These are phyloP conservation scores for Gymnothorax javanicus DNA, from an alignment of 2,797 vertebrate species.

Conservation along the genomic window DNA sequence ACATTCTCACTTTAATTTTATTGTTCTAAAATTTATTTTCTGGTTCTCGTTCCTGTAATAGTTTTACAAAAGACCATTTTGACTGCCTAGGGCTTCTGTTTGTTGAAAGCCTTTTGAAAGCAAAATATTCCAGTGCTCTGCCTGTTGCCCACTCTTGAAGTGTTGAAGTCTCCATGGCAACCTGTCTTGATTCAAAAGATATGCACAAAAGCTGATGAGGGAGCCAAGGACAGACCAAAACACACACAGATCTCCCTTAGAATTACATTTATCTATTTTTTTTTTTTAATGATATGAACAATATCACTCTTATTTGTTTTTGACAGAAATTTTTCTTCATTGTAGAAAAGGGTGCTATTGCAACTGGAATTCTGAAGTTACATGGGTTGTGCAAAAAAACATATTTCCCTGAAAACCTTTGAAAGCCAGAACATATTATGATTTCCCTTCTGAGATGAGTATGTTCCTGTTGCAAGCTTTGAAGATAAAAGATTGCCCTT, in stretches of 20 bases:
- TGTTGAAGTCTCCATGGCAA: slow-evolving; percentile 39
- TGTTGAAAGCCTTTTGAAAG: slow-evolving; percentile 25
- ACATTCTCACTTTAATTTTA: background rate
- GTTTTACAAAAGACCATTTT: background rate
- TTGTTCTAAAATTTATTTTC: background rate
- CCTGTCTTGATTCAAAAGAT: slow-evolving; percentile 34
- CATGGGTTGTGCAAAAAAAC: background rate
- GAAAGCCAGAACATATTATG: background rate
- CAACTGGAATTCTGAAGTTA: background rate
- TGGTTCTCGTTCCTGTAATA: background rate
- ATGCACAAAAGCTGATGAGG: slow-evolving; percentile 32
- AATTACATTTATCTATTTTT: background rate
- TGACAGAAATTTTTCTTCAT: background rate
- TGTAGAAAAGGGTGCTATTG: background rate
- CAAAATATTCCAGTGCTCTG: slow-evolving; percentile 30
- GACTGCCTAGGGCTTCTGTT: background rate
- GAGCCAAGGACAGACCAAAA: slow-evolving; percentile 33
- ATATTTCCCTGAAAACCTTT: background rate
- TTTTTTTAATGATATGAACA: background rate
- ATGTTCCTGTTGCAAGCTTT: background rate
- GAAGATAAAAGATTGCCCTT: background rate
- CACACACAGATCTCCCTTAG: slow-evolving; percentile 20
- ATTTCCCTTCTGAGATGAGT: background rate
- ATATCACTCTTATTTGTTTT: background rate
- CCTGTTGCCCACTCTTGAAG: slow-evolving; percentile 24